Percentiles rank a stretch among this genome's conserved stretches.
phyloP scores from a whole-genome alignment of 2,888 invertebrate species.

The Exephanes ischioxanthus region DNA sequence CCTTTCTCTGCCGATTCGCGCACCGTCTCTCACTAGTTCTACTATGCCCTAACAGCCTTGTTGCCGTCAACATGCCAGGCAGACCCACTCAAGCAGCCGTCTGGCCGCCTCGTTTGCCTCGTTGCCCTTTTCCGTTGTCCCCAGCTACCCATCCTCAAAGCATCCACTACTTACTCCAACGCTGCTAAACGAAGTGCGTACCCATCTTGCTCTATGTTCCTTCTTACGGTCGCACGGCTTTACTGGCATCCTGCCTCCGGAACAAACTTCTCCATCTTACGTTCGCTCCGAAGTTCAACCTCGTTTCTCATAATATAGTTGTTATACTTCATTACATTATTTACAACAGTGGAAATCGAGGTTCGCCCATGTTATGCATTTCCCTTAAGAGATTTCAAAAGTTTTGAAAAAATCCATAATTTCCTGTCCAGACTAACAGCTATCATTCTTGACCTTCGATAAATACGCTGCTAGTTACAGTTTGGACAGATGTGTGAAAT shows the following conservation, averaged over 20 bases:
- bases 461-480: conserved; percentile 1
- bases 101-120: background rate
- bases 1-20: background rate
- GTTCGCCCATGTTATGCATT: background rate
- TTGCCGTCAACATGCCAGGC: background rate
- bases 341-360: background rate
- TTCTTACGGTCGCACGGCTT: background rate
- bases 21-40: background rate
- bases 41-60: background rate
- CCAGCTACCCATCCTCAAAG: background rate
- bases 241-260: too few species aligned
- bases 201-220: background rate
- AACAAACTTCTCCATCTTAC: background rate
- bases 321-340: background rate
- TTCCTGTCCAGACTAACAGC: background rate
- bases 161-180: background rate
- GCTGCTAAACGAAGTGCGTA: background rate
- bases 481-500: conserved; percentile 6
- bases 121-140: background rate
- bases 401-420: background rate
- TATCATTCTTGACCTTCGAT: background rate
- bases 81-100: background rate
- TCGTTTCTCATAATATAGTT: background rate
- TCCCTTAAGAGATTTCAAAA: background rate
- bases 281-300: background rate